A percentile compares a stretch with the other conserved stretches of the same genome.
Evolutionary conservation across 2,888 invertebrate species (phyloP).

Genomic region (Parnassius apollo): DNA sequence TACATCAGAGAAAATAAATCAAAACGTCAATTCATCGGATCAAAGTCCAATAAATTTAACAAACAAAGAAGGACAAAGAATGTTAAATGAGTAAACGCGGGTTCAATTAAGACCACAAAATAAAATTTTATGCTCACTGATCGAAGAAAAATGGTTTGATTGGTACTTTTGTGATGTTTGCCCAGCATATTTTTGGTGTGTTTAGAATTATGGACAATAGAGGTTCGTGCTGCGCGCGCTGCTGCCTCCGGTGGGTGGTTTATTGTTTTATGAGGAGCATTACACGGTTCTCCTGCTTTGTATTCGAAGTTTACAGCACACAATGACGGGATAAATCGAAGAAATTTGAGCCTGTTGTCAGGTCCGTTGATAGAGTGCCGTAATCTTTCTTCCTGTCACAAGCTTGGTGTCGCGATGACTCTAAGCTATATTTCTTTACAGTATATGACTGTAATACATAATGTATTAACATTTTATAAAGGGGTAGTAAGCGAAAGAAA

Average conservation of each 20-base stretch:
- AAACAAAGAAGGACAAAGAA: slow-evolving; percentile 36
- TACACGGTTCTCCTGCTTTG: slow-evolving; percentile 56
- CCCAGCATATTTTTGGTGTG: slow-evolving; percentile 39
- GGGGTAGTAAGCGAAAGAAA: background rate
- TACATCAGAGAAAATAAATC: slow-evolving; percentile 32
- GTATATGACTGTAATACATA: slow-evolving; percentile 1
- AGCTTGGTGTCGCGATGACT: slow-evolving; percentile 27
- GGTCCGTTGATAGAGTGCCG: slow-evolving; percentile 58
- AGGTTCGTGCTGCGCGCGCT: slow-evolving; percentile 36
- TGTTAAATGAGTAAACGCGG: background rate
- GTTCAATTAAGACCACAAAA: slow-evolving; percentile 25
- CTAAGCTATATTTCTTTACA: slow-evolving; percentile 28
- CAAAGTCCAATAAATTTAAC: slow-evolving; percentile 31
- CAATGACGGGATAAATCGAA: slow-evolving; percentile 62
- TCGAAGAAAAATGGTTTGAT: slow-evolving; percentile 36
- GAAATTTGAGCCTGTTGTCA: slow-evolving; percentile 61
- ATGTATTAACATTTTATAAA: slow-evolving; percentile 2
- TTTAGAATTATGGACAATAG: slow-evolving; percentile 39
- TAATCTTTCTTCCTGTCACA: slow-evolving; percentile 68
- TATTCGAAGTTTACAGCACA: slow-evolving; percentile 46
- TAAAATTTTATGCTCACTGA: slow-evolving; percentile 37
- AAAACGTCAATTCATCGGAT: slow-evolving; percentile 37
- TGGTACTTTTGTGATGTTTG: slow-evolving; percentile 45
- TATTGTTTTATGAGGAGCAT: slow-evolving; percentile 68
- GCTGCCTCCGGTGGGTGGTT: slow-evolving; percentile 60